phyloP scores from a whole-genome alignment of 64 coral and sea anemone genomes.

The Pocillopora verrucosa region DNA sequence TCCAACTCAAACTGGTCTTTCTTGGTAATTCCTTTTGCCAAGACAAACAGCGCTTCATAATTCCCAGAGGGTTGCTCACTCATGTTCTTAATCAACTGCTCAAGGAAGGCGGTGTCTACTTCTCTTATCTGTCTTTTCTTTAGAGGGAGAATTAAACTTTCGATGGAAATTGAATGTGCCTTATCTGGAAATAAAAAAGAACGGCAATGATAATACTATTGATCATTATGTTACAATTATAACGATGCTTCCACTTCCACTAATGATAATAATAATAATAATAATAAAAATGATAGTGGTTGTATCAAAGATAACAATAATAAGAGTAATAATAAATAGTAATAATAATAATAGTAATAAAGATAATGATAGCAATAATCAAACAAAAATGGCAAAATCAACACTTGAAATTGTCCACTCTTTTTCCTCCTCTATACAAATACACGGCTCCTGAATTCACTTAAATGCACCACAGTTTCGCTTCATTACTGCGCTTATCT shows the following conservation, averaged over 20 bases:
- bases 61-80: constrained; percentile 13
- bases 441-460: neutral
- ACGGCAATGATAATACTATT: neutral
- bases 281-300: too few species aligned
- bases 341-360: neutral
- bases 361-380: neutral
- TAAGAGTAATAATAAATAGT: neutral
- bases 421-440: constrained; percentile 9
- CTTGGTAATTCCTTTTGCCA: constrained; percentile 19
- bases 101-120: constrained; percentile 36
- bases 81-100: constrained; percentile 19
- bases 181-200: constrained; percentile 28
- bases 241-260: neutral
- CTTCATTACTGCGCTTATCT: neutral
- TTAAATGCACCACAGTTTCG: constrained; percentile 13
- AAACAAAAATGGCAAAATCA: neutral
- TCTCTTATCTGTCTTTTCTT: constrained; percentile 41
- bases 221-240: neutral
- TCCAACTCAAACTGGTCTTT: constrained; percentile 27
- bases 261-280: too few species aligned
- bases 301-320: too few species aligned
- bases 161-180: constrained; percentile 24
- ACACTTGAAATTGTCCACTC: neutral
- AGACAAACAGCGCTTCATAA: constrained; percentile 38
- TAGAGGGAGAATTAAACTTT: constrained; percentile 29